Evolutionary conservation across 1,140 invertebrate genomes (phyloP).

Genomic region (Pteromalus puparum): DNA sequence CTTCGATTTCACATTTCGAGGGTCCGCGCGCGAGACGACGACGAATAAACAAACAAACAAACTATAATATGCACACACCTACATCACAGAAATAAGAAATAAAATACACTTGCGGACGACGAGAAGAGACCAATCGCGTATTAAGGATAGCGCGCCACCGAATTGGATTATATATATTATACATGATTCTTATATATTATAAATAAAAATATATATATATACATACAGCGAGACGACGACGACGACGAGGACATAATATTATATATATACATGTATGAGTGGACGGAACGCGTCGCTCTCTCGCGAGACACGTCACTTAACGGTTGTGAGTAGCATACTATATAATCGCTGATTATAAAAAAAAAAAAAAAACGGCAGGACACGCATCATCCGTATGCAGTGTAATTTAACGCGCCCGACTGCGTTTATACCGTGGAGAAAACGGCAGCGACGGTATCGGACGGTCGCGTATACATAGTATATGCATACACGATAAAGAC

Average conservation of each 20-base stretch:
- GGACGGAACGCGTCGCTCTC: conserved; percentile 19
- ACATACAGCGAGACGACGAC: conserved; percentile 21
- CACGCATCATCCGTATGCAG: neutral
- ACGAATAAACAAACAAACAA: no score
- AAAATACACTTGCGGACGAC: conserved; percentile 29
- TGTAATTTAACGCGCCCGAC: neutral
- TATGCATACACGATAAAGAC: no score
- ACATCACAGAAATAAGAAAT: no score
- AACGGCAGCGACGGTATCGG: no score
- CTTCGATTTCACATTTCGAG: neutral
- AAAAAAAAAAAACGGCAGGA: neutral
- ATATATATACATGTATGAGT: conserved; percentile 7
- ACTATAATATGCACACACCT: no score
- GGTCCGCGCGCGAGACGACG: no score
- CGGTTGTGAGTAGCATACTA: conserved; percentile 52
- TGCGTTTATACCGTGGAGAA: neutral
- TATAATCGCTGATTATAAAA: conserved; percentile 37
- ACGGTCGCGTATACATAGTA: no score
- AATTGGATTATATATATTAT: conserved; percentile 33
- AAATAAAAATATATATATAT: conserved; percentile 32
- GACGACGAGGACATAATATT: neutral
- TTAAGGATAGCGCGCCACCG: conserved; percentile 17
- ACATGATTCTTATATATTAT: conserved; percentile 31
- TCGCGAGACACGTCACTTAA: conserved; percentile 45
- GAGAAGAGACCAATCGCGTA: conserved; percentile 34